These are phyloP conservation scores for Falco naumanni DNA, from an alignment of 2,797 vertebrate species.

Conservation along the genomic window DNA sequence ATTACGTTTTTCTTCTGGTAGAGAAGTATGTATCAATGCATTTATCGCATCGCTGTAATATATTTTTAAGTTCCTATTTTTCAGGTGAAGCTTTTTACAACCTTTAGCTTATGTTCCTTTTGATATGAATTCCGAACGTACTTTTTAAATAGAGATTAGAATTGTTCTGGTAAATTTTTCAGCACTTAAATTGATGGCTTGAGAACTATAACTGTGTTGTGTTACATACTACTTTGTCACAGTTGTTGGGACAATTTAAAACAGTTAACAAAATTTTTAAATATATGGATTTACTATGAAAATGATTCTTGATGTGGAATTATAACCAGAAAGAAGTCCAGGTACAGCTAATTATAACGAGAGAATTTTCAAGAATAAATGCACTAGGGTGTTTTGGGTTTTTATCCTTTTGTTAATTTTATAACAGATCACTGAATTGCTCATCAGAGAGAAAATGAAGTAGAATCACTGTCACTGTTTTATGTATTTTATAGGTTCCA, in stretches of 20 bases:
- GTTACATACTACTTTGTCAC: neutral
- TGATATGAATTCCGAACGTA: neutral
- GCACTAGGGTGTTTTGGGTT: accelerated
- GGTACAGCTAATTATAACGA: neutral
- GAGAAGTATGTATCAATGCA: neutral
- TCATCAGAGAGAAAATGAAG: neutral
- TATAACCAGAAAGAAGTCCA: neutral
- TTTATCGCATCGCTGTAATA: neutral
- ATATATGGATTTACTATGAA: neutral
- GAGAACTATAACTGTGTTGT: neutral
- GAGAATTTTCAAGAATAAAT: neutral
- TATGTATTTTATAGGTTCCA: neutral
- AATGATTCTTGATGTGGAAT: neutral
- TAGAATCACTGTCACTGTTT: neutral
- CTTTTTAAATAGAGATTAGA: neutral
- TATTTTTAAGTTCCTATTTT: neutral
- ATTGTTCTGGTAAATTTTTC: neutral
- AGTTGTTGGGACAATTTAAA: neutral
- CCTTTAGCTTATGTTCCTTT: neutral
- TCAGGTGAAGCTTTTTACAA: neutral
- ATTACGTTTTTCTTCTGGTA: neutral
- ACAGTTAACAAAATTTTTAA: neutral
- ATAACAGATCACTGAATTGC: neutral
- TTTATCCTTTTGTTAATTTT: neutral
- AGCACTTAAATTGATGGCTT: neutral